Percentiles rank a stretch among this genome's conserved stretches.
phyloP scores from a whole-genome alignment of 2,888 invertebrate genomes.

The Aquatica leii region DNA sequence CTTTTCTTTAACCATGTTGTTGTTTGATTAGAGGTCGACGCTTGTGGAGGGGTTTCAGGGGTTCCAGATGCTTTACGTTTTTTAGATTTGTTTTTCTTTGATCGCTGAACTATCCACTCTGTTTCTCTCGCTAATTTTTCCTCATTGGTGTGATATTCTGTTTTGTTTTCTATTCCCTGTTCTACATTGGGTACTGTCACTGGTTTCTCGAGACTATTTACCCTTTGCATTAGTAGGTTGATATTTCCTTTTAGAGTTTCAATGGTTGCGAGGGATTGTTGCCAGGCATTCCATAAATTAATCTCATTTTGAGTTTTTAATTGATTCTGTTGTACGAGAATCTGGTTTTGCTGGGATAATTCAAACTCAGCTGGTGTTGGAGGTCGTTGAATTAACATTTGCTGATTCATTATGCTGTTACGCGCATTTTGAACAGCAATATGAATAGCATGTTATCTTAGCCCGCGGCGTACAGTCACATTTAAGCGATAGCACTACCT shows the following conservation, averaged over 20 bases:
- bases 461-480: conserved; percentile 22
- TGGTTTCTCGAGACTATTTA: conserved; percentile 23
- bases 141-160: conserved; percentile 19
- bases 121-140: conserved; percentile 18
- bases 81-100: conserved; percentile 19
- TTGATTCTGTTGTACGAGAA: conserved; percentile 18
- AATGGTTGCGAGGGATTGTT: conserved; percentile 18
- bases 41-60: conserved; percentile 16
- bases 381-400: conserved; percentile 12
- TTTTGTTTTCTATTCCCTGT: conserved; percentile 22
- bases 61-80: conserved; percentile 20
- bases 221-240: conserved; percentile 19
- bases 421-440: conserved; percentile 11
- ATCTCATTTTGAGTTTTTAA: conserved; percentile 24
- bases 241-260: conserved; percentile 16
- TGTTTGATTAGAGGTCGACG: conserved; percentile 18
- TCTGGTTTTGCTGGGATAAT: conserved; percentile 17
- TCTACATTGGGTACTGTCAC: conserved; percentile 12
- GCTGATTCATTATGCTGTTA: conserved; percentile 18
- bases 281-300: conserved; percentile 23
- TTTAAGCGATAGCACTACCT: conserved; percentile 14
- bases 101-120: conserved; percentile 18
- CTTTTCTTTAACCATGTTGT: conserved; percentile 15
- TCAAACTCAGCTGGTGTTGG: conserved; percentile 17
- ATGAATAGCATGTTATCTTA: conserved; percentile 21